These are phyloP conservation scores for Berghia stephanieae DNA, from an alignment of 1,140 invertebrate genomes.

Conservation along the genomic window DNA sequence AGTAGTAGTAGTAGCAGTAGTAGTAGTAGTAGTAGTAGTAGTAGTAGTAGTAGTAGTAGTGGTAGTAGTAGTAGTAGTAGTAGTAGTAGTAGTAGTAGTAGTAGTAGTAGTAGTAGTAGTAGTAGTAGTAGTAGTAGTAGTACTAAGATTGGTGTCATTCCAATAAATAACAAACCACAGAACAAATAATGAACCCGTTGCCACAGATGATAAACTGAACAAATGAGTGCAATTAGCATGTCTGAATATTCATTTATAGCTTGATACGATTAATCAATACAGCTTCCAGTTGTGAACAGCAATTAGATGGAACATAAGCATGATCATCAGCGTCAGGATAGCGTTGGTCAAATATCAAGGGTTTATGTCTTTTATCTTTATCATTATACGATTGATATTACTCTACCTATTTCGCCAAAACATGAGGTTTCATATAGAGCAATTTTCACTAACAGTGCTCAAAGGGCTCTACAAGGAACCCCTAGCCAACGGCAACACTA, in stretches of 20 bases:
- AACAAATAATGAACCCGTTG: neutral
- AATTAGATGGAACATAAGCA: no score
- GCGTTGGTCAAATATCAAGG: no score
- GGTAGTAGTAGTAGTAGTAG: conserved; percentile 13
- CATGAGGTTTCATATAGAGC: no score
- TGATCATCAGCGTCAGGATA: no score
- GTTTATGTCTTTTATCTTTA: no score
- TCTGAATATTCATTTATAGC: neutral
- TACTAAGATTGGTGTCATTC: neutral
- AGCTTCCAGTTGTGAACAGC: neutral
- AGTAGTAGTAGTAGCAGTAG: conserved; percentile 17
- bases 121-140: conserved; percentile 17
- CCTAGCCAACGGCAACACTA: no score
- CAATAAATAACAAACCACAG: neutral
- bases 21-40: conserved; percentile 24
- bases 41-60: conserved; percentile 20
- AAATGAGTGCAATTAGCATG: neutral
- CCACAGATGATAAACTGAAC: neutral
- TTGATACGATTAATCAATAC: neutral
- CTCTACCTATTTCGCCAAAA: no score
- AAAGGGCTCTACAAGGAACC: no score
- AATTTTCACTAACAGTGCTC: no score
- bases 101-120: conserved; percentile 9
- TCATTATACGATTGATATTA: no score
- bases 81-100: conserved; percentile 2